Percentiles rank a stretch among this genome's conserved stretches.
These are phyloP conservation scores for Unio delphinus DNA, from an alignment of 2,888 invertebrate species.

Conservation along the genomic window DNA sequence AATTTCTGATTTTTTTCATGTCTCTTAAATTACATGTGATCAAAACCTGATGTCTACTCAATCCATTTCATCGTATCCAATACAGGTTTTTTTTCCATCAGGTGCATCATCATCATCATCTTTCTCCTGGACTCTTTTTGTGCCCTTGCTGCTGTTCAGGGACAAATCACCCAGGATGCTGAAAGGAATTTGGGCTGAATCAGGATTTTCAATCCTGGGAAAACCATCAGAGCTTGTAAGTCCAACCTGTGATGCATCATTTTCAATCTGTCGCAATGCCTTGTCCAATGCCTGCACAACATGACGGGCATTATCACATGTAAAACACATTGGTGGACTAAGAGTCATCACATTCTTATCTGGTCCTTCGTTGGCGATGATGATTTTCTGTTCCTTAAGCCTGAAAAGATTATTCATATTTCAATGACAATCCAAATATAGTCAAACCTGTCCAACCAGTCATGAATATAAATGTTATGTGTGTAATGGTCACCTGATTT, in stretches of 20 bases:
- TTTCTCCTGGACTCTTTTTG: constrained; percentile 12
- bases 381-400: constrained; percentile 59
- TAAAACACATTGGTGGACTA: constrained; percentile 64
- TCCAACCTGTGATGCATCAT: constrained; percentile 21
- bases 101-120: constrained; percentile 26
- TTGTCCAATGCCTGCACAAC: constrained; percentile 55
- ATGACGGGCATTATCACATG: constrained; percentile 59
- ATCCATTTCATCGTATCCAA: constrained; percentile 56
- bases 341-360: constrained; percentile 61
- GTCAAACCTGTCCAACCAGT: too few species aligned
- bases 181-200: constrained; percentile 30
- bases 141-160: constrained; percentile 1
- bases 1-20: too few species aligned
- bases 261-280: constrained; percentile 40
- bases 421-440: neutral
- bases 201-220: neutral
- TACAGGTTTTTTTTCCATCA: constrained; percentile 37
- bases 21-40: too few species aligned
- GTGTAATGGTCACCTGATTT: too few species aligned
- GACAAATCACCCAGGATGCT: constrained; percentile 27
- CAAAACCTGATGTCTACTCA: constrained; percentile 6
- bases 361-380: constrained; percentile 58
- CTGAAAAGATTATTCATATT: constrained; percentile 26
- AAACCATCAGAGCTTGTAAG: constrained; percentile 5
- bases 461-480: too few species aligned